These are phyloP conservation scores for Grammomys surdaster DNA, from an alignment of 2,113 vertebrate species.

Conservation along the genomic window DNA sequence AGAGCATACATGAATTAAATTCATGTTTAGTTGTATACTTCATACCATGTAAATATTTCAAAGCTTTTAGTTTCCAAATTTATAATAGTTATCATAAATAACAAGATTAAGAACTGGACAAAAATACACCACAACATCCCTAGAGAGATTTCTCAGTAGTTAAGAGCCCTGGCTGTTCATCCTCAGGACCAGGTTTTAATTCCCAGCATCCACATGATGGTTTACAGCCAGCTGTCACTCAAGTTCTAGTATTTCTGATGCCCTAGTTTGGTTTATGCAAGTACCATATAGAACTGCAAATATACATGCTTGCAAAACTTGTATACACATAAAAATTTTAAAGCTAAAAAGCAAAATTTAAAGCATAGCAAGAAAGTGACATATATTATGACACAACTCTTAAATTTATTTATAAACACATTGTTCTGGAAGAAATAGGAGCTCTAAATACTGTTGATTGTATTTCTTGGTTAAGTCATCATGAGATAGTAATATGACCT, in stretches of 20 bases:
- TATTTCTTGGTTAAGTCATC: neutral
- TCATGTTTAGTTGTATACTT: neutral
- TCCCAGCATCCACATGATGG: neutral
- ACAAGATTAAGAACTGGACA: neutral
- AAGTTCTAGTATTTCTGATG: neutral
- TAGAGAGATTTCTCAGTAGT: neutral
- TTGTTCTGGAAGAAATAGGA: neutral
- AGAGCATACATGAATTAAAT: neutral
- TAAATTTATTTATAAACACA: conserved; percentile 28
- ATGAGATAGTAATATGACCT: neutral
- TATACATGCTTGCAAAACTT: neutral
- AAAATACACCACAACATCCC: neutral
- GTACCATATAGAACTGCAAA: neutral
- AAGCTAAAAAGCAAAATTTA: neutral
- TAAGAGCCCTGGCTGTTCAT: neutral
- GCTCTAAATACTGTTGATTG: neutral
- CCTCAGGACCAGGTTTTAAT: neutral
- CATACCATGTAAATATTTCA: neutral
- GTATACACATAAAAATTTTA: neutral
- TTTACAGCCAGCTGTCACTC: neutral
- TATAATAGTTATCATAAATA: neutral
- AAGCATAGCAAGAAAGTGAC: neutral
- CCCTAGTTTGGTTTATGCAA: neutral
- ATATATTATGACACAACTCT: neutral
- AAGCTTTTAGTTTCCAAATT: neutral